Evolutionary conservation across 1,140 invertebrate genomes (phyloP).

Genomic region (Penaeus indicus): DNA sequence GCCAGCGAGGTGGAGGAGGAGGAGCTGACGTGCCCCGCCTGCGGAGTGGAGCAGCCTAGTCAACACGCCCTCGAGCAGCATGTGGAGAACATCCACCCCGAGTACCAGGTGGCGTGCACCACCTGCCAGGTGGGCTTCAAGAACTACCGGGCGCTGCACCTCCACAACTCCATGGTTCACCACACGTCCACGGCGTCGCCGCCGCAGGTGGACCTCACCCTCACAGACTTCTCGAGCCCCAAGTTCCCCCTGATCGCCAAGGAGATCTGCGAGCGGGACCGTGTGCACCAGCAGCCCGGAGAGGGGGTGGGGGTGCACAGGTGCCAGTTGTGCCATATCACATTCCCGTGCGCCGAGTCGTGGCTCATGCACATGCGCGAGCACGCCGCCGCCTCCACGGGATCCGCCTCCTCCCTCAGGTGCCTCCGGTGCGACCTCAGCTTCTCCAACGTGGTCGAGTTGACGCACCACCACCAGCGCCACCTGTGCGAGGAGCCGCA

Average conservation of each 20-base stretch:
- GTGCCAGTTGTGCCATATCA: constrained; percentile 80
- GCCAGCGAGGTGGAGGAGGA: constrained; percentile 32
- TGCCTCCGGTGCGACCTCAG: constrained; percentile 67
- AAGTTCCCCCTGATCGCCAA: constrained; percentile 85
- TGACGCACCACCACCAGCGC: constrained; percentile 68
- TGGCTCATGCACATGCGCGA: constrained; percentile 73
- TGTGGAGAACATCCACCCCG: constrained; percentile 55
- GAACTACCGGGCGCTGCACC: constrained; percentile 79
- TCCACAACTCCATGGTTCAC: constrained; percentile 77
- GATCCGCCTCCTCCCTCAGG: constrained; percentile 63
- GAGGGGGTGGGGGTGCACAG: constrained; percentile 73
- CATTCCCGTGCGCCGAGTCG: constrained; percentile 82
- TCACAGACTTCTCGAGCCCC: constrained; percentile 82
- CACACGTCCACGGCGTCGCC: constrained; percentile 68
- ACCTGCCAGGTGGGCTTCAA: constrained; percentile 78
- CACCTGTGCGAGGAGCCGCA: constrained; percentile 69
- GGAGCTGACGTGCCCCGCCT: constrained; percentile 73
- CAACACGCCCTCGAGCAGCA: constrained; percentile 74
- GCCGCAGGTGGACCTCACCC: constrained; percentile 76
- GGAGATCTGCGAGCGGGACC: constrained; percentile 79
- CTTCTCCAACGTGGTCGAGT: constrained; percentile 67
- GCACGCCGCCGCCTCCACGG: constrained; percentile 46
- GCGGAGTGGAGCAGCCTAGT: constrained; percentile 76
- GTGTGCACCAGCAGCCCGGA: constrained; percentile 66
- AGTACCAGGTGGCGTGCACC: constrained; percentile 52